Conservation (phyloP, 2,797 vertebrate species). For the Ara ararauna region DNA sequence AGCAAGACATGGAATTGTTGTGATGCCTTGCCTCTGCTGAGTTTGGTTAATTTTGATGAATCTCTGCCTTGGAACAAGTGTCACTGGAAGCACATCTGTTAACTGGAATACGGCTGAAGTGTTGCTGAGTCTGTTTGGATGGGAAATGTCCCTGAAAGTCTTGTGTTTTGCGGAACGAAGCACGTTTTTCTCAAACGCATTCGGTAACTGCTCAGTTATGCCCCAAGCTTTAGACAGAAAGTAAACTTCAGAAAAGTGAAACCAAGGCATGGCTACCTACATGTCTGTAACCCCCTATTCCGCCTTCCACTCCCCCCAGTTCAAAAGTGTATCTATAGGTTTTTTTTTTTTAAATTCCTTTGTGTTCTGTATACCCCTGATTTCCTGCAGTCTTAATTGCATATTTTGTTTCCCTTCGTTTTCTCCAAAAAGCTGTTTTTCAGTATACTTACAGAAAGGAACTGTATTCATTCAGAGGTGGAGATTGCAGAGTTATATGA, state of each 20-base stretch:
- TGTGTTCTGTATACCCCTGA: background rate
- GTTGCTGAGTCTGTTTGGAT: background rate
- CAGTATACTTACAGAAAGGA: background rate
- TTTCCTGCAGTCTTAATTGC: background rate
- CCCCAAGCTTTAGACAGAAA: background rate
- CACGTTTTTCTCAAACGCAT: background rate
- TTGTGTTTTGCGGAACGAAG: background rate
- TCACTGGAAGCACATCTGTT: background rate
- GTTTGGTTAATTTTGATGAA: background rate
- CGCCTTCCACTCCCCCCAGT: background rate
- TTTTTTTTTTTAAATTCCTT: background rate
- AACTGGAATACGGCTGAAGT: background rate
- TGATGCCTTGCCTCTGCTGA: background rate
- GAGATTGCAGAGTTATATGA: background rate
- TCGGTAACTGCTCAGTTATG: background rate
- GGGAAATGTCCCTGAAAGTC: accelerated
- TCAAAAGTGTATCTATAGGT: background rate
- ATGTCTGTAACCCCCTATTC: background rate
- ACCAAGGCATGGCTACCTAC: background rate
- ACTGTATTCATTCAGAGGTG: background rate
- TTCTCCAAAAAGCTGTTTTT: background rate
- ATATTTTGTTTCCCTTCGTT: background rate
- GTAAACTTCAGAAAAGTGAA: background rate
- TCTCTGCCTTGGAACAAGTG: background rate
- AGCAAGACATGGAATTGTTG: background rate